phyloP scores from a whole-genome alignment of 2,888 invertebrate genomes.

The Antheraea yamamai region DNA sequence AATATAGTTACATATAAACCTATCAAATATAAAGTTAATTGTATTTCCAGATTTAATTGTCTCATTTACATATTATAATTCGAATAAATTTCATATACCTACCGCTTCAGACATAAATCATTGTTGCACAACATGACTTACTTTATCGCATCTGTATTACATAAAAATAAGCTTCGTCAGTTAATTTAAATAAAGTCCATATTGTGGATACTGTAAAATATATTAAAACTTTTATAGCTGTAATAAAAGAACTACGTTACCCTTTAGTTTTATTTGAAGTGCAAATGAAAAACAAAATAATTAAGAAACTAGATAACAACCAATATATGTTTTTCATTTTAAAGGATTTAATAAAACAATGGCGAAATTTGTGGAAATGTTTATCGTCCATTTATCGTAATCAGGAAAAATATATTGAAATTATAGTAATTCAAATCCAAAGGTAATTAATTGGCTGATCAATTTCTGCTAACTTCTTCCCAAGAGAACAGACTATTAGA shows the following conservation, averaged over 20 bases:
- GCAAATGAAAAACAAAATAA: background rate
- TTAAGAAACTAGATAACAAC: background rate
- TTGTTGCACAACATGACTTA: background rate
- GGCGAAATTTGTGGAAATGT: background rate
- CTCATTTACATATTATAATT: slow-evolving; percentile 4
- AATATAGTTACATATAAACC: background rate
- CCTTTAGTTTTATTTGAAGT: background rate
- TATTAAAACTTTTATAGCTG: background rate
- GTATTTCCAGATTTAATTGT: background rate
- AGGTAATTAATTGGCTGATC: background rate
- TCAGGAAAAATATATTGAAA: background rate
- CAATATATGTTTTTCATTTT: background rate
- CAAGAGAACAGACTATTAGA: background rate
- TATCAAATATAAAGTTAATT: background rate
- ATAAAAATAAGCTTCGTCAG: background rate
- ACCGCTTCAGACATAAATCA: background rate
- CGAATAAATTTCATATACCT: background rate
- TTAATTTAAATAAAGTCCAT: background rate
- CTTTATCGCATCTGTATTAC: background rate
- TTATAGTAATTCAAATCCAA: background rate
- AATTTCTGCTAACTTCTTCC: background rate
- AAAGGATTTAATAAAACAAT: background rate
- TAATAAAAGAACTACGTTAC: background rate
- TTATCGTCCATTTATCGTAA: background rate
- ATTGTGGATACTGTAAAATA: background rate